These are phyloP conservation scores for Chiloscyllium punctatum DNA, from an alignment of 2,797 vertebrate genomes.

Conservation along the genomic window DNA sequence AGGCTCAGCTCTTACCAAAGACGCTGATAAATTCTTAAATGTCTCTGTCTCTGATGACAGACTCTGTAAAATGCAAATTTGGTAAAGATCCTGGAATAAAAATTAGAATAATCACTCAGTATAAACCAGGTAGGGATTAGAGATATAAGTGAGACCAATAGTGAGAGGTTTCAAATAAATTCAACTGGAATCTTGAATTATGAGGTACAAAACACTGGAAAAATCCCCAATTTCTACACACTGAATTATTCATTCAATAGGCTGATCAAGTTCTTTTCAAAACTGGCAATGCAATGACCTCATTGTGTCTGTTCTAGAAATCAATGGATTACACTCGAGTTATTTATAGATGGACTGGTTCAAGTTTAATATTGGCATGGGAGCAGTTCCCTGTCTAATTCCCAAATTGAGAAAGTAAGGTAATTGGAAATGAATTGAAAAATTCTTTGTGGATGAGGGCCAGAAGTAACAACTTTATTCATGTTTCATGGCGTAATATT, in stretches of 20 bases:
- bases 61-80: neutral
- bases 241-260: neutral
- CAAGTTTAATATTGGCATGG: neutral
- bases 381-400: neutral
- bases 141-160: neutral
- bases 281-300: neutral
- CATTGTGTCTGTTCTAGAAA: neutral
- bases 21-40: neutral
- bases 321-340: neutral
- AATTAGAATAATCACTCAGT: neutral
- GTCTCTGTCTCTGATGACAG: neutral
- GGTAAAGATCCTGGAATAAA: neutral
- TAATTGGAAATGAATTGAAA: neutral
- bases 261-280: neutral
- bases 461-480: neutral
- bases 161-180: neutral
- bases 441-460: neutral
- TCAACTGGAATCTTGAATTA: neutral
- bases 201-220: neutral
- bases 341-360: neutral
- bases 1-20: neutral
- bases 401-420: neutral
- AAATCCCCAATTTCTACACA: neutral
- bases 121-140: neutral
- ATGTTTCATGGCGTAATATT: neutral